Evolutionary conservation across 2,797 vertebrate genomes (phyloP).

Genomic region (Microhierax caerulescens): DNA sequence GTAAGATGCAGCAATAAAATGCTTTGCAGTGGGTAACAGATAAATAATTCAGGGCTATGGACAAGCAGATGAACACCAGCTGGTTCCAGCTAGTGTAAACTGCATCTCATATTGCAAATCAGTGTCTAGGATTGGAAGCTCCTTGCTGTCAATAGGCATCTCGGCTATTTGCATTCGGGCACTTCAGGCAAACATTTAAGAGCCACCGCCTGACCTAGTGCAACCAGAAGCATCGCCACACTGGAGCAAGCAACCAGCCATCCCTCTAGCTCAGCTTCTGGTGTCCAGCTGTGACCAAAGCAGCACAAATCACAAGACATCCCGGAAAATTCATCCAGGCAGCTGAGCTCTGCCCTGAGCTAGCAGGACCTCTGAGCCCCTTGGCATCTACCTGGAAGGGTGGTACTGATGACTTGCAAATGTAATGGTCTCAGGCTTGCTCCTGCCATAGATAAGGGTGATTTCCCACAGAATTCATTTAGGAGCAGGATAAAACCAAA

Average conservation of each 20-base stretch:
- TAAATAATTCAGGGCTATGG: slow-evolving; percentile 28
- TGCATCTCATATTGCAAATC: background rate
- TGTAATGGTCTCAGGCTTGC: background rate
- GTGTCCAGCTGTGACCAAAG: background rate
- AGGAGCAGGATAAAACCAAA: background rate
- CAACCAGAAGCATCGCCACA: background rate
- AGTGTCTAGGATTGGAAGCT: background rate
- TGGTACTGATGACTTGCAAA: background rate
- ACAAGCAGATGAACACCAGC: background rate
- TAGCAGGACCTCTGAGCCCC: background rate
- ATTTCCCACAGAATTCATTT: background rate
- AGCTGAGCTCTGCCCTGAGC: background rate
- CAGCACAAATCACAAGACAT: background rate
- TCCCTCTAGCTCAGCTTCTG: background rate
- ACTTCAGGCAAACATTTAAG: background rate
- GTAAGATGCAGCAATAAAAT: background rate
- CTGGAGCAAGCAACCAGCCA: accelerated
- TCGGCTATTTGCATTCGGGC: background rate
- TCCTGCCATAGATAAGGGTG: background rate
- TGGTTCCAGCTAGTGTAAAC: background rate
- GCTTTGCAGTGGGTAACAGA: background rate
- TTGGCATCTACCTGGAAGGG: background rate
- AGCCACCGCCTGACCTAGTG: background rate
- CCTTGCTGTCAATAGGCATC: background rate
- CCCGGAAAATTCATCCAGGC: background rate